Percentiles rank a stretch among this genome's conserved stretches.
Evolutionary conservation across 2,797 vertebrate genomes (phyloP).

Genomic region (Sylvia borin): DNA sequence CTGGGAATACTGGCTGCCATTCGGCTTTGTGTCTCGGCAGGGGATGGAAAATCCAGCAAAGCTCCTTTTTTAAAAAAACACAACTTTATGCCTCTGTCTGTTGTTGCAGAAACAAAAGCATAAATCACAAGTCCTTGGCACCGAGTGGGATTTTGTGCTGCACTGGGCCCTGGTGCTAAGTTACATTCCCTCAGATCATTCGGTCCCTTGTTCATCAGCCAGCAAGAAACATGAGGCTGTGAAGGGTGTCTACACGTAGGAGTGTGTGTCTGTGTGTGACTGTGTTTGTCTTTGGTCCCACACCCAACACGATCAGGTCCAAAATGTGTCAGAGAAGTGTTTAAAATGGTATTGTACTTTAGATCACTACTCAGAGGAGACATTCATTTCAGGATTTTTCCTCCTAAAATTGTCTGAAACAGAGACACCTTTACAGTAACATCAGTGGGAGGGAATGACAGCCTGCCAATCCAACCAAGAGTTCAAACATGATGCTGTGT

Average conservation of each 20-base stretch:
- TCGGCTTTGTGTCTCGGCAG: not conserved
- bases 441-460: not conserved
- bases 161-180: not conserved
- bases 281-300: not conserved
- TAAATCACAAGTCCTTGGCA: constrained; percentile 40
- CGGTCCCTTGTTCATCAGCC: constrained; percentile 13
- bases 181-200: constrained; percentile 10
- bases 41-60: constrained; percentile 45
- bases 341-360: not conserved
- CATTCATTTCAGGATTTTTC: not conserved
- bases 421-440: not conserved
- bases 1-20: constrained; percentile 39
- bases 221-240: not conserved
- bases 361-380: not conserved
- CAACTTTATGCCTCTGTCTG: not conserved
- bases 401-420: not conserved
- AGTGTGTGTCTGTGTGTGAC: not conserved
- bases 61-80: not conserved
- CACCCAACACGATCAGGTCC: not conserved
- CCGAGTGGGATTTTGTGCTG: not conserved
- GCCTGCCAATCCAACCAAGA: not conserved
- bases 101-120: constrained; percentile 27
- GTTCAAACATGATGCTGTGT: not conserved
- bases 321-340: not conserved
- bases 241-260: not conserved